phyloP scores from a whole-genome alignment of 1,140 invertebrate genomes.

The Stratiolaelaps scimitus region DNA sequence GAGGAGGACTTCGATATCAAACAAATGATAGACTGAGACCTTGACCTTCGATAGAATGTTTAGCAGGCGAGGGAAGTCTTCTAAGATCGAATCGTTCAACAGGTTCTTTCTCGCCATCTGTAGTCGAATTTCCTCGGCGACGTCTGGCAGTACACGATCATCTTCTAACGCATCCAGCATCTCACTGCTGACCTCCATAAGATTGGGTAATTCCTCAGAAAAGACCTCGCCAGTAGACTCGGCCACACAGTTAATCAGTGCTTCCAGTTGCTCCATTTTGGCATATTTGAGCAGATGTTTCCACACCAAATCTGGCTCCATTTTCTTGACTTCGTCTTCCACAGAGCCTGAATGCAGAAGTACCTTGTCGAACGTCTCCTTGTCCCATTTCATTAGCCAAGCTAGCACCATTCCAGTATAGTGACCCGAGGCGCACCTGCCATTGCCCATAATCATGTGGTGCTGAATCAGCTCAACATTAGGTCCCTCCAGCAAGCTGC shows the following conservation, averaged over 20 bases:
- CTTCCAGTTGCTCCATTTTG: slow-evolving; percentile 6
- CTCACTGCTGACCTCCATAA: not conserved
- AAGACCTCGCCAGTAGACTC: slow-evolving; percentile 7
- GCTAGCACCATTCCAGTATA: slow-evolving; percentile 16
- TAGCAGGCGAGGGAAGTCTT: slow-evolving; percentile 14
- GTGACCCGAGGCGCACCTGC: not conserved
- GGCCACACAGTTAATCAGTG: slow-evolving; percentile 10
- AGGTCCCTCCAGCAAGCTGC: not conserved
- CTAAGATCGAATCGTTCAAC: slow-evolving; percentile 9
- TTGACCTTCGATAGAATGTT: slow-evolving; percentile 20
- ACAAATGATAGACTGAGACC: slow-evolving; percentile 9
- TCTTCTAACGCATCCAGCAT: slow-evolving; percentile 23
- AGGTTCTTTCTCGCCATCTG: slow-evolving; percentile 19
- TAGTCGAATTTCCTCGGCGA: not conserved
- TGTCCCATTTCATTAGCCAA: slow-evolving; percentile 17
- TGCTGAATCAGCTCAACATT: not conserved
- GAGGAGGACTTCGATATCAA: slow-evolving; percentile 7
- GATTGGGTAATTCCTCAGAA: not conserved
- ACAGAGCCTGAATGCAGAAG: not conserved
- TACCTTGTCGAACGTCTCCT: slow-evolving; percentile 6
- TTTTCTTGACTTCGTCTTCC: slow-evolving; percentile 13
- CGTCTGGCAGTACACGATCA: slow-evolving; percentile 1
- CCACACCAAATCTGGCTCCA: slow-evolving; percentile 7
- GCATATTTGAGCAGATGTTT: slow-evolving; percentile 22
- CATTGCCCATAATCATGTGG: slow-evolving; percentile 14